Base-by-base conservation (phyloP, 2,797 vertebrate species). In the Macroramphosus scolopax region DNA sequence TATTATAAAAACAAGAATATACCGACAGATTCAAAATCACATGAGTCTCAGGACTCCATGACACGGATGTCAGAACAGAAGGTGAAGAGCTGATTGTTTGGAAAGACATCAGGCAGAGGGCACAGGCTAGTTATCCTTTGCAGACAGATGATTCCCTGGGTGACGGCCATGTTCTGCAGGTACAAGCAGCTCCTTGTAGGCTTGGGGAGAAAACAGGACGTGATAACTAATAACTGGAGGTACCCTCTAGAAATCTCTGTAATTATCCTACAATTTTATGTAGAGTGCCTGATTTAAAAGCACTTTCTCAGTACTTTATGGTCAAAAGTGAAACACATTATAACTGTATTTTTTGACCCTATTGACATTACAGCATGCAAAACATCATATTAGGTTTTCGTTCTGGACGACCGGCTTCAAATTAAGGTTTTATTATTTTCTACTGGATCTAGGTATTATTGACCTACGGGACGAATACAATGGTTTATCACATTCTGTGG, bases 141-240 rank as follows among this genome's bases (percentile, higher is more conserved):
- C 15, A 69, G 31, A 54, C 42, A 51, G 31, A 51, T 68, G 57
- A 52, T 47, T 70, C 56, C 45, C 54, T 63, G 68, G 67, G 68
- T 50, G 52, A 33, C 43, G 51, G 50, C 51, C 66, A 58, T 31
- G 36, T 51, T 51, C 72, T 54, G 61, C 69, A 72, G 58, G 57
- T 60, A 54, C 48, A 46, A 18, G 22, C 42, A 17, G 17, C 36
- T 45, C 25, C 51, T 44, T 13, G 5, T 46, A 40, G 53, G 59
- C 53, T 65, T 53, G 6, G 18, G 17, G 37, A 15, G 30, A 42
- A 59, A 64, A 43, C 40, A 47, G 57, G 45, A 63, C 18, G 8
- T 22, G 2, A 20, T 54, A 33, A 24, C 20, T 48, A 46, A 68
- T 51, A 63, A 66, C 35, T 57, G 58, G 36, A 51, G 15, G 17